Percentiles rank a stretch among this genome's conserved stretches.
Conservation (phyloP, 2,797 vertebrate species). For the Rhinella marina region DNA sequence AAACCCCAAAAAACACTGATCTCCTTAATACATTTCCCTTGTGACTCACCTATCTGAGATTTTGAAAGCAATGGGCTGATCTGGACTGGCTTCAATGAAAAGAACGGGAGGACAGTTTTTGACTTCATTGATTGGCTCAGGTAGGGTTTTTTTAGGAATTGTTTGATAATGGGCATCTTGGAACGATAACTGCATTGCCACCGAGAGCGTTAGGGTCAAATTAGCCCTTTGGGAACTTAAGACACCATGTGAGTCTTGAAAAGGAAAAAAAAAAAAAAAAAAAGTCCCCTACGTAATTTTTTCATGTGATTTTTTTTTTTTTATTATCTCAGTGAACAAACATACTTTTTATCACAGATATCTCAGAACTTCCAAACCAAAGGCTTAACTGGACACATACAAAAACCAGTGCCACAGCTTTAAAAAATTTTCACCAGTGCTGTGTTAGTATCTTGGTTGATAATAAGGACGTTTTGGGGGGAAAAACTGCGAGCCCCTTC, state of each 20-base stretch:
- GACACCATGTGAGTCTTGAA: not conserved
- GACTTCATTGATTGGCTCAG: constrained; percentile 15
- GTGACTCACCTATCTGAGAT: constrained; percentile 42
- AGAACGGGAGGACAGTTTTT: constrained; percentile 40
- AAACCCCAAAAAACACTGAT: constrained; percentile 1
- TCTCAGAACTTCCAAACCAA: constrained; percentile 27
- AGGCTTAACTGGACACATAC: constrained; percentile 15
- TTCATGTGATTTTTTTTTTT: not conserved
- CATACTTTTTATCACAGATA: not conserved
- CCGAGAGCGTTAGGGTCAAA: not conserved
- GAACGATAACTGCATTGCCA: not conserved
- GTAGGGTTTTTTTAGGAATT: constrained; percentile 21
- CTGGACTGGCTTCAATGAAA: constrained; percentile 35
- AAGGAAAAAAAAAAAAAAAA: constrained; percentile 7
- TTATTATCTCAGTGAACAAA: constrained; percentile 9
- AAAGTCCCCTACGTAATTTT: constrained; percentile 1
- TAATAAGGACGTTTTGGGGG: constrained; percentile 91
- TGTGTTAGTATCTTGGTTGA: constrained; percentile 90
- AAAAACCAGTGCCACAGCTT: constrained; percentile 24
- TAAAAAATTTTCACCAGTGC: not conserved
- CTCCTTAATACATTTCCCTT: constrained; percentile 3
- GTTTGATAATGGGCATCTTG: constrained; percentile 4
- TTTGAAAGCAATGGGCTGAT: constrained; percentile 23
- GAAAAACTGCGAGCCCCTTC: constrained; percentile 81
- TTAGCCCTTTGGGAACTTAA: not conserved